Evolutionary conservation across 2,797 vertebrate species (phyloP).

Genomic region (Lacerta viridis): DNA sequence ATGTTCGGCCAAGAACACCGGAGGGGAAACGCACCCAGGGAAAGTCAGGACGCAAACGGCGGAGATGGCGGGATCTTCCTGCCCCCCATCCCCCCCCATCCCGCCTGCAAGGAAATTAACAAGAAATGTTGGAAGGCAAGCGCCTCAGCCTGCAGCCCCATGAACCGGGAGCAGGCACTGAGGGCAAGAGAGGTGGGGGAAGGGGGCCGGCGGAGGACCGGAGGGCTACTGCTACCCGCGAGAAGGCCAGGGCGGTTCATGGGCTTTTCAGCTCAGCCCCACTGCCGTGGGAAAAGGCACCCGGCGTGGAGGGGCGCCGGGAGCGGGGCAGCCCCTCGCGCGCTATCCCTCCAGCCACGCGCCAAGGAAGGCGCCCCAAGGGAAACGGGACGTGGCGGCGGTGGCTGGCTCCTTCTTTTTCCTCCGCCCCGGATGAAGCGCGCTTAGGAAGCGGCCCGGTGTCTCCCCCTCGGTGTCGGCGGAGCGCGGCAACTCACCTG

Average conservation of each 20-base stretch:
- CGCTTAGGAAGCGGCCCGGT: too few species aligned
- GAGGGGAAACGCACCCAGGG: too few species aligned
- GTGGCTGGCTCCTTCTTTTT: too few species aligned
- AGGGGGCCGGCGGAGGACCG: too few species aligned
- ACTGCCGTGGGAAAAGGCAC: background rate
- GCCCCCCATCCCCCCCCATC: rapidly evolving
- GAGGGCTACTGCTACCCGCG: background rate
- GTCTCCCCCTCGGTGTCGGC: too few species aligned
- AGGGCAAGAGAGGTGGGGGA: background rate
- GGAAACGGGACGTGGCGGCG: too few species aligned
- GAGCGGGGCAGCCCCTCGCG: background rate
- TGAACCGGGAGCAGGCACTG: background rate
- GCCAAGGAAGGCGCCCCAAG: background rate
- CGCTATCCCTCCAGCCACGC: background rate
- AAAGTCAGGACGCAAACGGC: too few species aligned
- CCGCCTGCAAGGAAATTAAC: too few species aligned
- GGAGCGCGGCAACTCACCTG: too few species aligned
- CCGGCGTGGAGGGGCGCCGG: background rate
- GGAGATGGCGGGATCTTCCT: background rate
- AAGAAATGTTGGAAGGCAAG: background rate
- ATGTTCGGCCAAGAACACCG: background rate
- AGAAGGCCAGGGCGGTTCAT: background rate
- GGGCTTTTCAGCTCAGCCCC: background rate
- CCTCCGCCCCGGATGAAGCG: too few species aligned
- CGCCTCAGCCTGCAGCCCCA: too few species aligned